Evolutionary conservation across 2,888 invertebrate species (phyloP), one percentile per base, ranked within the genome.

Genomic region (Stomorhina lunata): DNA sequence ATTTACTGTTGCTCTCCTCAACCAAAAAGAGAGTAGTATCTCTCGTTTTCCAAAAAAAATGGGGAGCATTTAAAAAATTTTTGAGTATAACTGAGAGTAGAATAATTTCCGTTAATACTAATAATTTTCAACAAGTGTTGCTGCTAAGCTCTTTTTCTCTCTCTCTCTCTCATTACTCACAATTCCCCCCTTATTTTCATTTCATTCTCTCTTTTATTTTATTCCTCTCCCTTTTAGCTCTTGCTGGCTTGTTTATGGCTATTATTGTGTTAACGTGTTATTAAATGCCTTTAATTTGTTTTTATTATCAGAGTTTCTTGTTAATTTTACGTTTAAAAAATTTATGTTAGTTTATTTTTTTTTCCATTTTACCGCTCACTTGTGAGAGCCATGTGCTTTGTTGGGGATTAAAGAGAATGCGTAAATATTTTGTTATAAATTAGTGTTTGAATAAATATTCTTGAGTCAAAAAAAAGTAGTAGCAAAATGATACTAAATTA

Each of bases 91-190:
- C 4, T 1, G 53, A 65, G 66, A 66, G n/a, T 5, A 29, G 53
- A 48, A 2, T 37, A 53, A 53, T 53, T 50, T 32, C 0, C 20
- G 45, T 40, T 32, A 2, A n/a, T 50, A 40, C n/a, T 48, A n/a
- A 63, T 50, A 53, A 32, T 75, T 82, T 82, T 78, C 81, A 82
- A 82, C 81, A 82, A 82, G 81, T 82, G 78, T 82, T 77, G 81
- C 40, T 65, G 29, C 63, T 55, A 40, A 50, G 17, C 45, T 79
- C 48, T 79, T 57, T n/a, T 4, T 37, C 45, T 53, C 53, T 29
- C 27, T 25, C n/a, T 53, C 53, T 27, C 6, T 27, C 2, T 12
- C 29, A 15, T 34, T 22, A 4, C 1, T 59, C 37, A 55, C 6
- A 9, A 69, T 9, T 12, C 45, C 37, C 66, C 43, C 34, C 5